Base-by-base conservation (phyloP, 2,888 invertebrate genomes). In the Notodonta ziczac region DNA sequence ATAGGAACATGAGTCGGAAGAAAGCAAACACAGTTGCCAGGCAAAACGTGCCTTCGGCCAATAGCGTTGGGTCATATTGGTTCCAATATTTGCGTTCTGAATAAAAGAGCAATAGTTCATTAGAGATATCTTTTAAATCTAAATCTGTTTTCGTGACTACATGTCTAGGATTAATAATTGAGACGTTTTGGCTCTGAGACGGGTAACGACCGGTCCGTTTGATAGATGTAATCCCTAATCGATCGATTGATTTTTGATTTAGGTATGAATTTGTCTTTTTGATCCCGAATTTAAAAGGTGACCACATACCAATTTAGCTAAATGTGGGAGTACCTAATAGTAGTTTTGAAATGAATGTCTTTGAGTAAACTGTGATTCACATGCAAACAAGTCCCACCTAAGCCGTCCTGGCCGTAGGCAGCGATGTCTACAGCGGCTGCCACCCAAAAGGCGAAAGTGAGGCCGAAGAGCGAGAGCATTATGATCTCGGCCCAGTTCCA, bases 401-500 rank as follows among this genome's bases (percentile, higher is more conserved):
- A 8, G 51, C 13, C 68, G 59, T 78, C 74, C 8, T 74, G 66
- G 7, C 69, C 64, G 58, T 65, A 64, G 7, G 67, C 59, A 32
- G 78, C 74, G 39, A 93, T 88, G 72, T 95, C 94, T 44, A 94
- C 71, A 57, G 94, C 94, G 12, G 96, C 94, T n/a, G 89, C 88
- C n/a, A 93, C 71, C 96, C 96, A 96, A 76, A 95, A 94, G 16
- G 92, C 68, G 78, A 96, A 96, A 3, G 96, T 95, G n/a, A 94
- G 69, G 16, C 94, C 76, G 73, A 96, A 96, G 12, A 96, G 83
- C 3, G 86, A 69, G 59, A 95, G 91, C 88, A 94, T 95, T 53
- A 94, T 81, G n/a, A 95, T 83, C 68, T 96, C 96, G 67, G 95
- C 94, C 94, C 94, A 94, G 81, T 96, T 95, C 95, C 96, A 96